Conservation (phyloP, 1,140 invertebrate genomes). For the Listronotus oregonensis region DNA sequence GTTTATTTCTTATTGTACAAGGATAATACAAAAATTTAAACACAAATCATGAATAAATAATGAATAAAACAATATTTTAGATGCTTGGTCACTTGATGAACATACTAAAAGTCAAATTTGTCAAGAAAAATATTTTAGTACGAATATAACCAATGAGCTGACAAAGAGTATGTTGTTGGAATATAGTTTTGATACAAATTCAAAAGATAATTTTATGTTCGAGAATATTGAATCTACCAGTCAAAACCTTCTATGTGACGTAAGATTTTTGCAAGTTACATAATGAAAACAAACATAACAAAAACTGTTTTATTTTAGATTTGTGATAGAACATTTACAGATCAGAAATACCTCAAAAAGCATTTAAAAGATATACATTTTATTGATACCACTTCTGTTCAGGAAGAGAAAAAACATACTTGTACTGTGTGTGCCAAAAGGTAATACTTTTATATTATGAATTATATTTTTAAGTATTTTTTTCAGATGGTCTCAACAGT, state of each 20-base stretch:
- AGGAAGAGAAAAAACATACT: conserved; percentile 61
- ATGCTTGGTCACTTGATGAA: conserved; percentile 53
- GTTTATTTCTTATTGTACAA: too few relatives aligned
- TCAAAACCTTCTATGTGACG: conserved; percentile 41
- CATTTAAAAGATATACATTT: conserved; percentile 51
- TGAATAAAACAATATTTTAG: too few relatives aligned
- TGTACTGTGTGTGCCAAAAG: conserved; percentile 60
- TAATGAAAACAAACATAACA: too few relatives aligned
- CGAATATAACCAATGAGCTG: conserved; percentile 40
- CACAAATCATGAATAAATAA: too few relatives aligned
- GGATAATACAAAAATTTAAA: too few relatives aligned
- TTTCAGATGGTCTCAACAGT: too few relatives aligned
- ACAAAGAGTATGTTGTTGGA: conserved; percentile 43
- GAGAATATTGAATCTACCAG: conserved; percentile 26
- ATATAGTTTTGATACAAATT: conserved; percentile 41
- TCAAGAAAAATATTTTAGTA: conserved; percentile 51
- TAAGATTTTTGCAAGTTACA: conserved; percentile 24
- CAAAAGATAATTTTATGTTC: conserved; percentile 34
- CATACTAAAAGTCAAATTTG: conserved; percentile 52
- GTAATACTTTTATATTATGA: conserved; percentile 26
- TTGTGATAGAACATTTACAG: conserved; percentile 45
- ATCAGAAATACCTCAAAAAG: conserved; percentile 46
- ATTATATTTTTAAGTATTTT: too few relatives aligned
- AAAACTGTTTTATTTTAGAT: conserved; percentile 39
- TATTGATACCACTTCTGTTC: conserved; percentile 36